phyloP scores from a whole-genome alignment of 2,113 vertebrate species.

The Seriola quinqueradiata region DNA sequence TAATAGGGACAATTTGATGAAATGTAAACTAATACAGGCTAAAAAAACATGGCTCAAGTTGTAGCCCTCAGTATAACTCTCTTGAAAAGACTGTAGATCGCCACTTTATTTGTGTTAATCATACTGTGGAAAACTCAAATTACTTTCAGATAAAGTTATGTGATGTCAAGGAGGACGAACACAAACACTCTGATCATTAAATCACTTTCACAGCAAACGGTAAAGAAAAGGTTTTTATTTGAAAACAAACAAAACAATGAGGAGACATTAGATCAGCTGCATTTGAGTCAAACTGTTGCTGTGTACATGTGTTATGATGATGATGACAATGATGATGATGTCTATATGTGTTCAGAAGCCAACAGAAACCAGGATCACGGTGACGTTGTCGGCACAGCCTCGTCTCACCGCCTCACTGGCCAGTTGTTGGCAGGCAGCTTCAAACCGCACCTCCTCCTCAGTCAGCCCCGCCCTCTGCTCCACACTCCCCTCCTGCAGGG shows the following conservation, averaged over 20 bases:
- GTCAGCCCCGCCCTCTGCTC: slow-evolving; percentile 83
- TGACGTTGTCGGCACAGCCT: slow-evolving; percentile 96
- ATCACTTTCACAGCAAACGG: background rate
- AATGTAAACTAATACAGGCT: too few relatives aligned
- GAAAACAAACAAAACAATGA: slow-evolving; percentile 23
- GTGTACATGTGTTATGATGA: background rate
- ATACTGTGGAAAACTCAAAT: too few relatives aligned
- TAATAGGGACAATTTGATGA: too few relatives aligned
- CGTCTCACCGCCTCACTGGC: slow-evolving; percentile 94
- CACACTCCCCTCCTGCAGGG: slow-evolving; percentile 85
- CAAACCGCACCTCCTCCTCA: slow-evolving; percentile 81
- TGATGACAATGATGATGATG: background rate
- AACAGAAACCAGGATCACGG: slow-evolving; percentile 91
- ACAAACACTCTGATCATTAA: background rate
- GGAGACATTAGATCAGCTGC: background rate
- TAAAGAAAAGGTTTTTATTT: slow-evolving; percentile 48
- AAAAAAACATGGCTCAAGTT: too few relatives aligned
- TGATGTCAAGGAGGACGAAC: background rate
- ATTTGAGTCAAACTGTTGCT: background rate
- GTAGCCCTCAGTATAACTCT: too few relatives aligned
- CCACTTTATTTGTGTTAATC: too few relatives aligned
- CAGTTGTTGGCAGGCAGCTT: slow-evolving; percentile 91
- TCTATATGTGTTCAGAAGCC: slow-evolving; percentile 79
- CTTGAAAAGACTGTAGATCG: too few relatives aligned
- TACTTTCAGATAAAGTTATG: background rate